Conservation (phyloP, 2,113 vertebrate species). For the Turnix velox region DNA sequence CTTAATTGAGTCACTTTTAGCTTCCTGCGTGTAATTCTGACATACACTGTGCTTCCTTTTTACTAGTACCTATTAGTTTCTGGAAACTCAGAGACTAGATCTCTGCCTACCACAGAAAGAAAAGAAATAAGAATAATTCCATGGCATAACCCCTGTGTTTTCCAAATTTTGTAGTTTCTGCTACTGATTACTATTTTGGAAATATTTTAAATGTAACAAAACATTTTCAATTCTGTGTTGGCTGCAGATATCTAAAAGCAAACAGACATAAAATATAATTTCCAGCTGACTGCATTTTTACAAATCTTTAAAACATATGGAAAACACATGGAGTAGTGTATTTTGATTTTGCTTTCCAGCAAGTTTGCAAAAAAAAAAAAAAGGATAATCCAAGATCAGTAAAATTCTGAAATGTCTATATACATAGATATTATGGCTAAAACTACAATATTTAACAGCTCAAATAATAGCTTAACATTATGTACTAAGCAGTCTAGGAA, state of each 20-base stretch:
- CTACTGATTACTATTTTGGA: neutral
- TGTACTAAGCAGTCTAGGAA: neutral
- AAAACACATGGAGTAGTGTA: neutral
- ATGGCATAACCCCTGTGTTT: neutral
- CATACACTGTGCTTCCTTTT: neutral
- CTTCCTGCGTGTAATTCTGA: neutral
- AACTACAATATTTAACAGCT: neutral
- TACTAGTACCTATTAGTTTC: neutral
- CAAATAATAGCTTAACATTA: neutral
- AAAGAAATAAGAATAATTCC: neutral
- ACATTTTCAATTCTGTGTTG: neutral
- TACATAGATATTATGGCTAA: neutral
- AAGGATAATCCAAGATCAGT: neutral
- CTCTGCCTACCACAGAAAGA: neutral
- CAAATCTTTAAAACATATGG: neutral
- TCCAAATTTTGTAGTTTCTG: neutral
- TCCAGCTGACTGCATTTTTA: neutral
- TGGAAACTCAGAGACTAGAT: neutral
- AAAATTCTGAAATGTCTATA: neutral
- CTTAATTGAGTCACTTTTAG: neutral
- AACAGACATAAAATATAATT: neutral
- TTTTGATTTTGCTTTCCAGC: neutral
- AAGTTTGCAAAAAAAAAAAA: neutral
- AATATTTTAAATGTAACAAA: neutral
- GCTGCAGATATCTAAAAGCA: neutral